phyloP scores from a whole-genome alignment of 2,113 vertebrate species.

The Lophura nycthemera region DNA sequence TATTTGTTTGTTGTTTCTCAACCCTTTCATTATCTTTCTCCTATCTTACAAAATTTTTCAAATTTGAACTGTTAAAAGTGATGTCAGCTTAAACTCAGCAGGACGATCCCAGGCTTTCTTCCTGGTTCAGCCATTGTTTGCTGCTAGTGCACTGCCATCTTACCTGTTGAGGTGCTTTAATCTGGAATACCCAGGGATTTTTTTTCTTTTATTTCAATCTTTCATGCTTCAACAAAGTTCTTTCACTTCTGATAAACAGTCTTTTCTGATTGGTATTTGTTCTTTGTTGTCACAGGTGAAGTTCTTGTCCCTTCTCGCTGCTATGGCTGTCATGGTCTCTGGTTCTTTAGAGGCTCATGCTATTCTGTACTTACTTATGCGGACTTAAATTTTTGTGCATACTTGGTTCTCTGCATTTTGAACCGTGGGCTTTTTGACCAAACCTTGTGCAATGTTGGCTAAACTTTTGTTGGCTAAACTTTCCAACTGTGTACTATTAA shows the following conservation, averaged over 20 bases:
- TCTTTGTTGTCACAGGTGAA: neutral
- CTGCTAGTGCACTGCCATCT: neutral
- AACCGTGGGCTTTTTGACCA: neutral
- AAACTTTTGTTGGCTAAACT: rapidly evolving
- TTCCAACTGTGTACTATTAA: neutral
- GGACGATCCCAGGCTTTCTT: neutral
- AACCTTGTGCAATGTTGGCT: neutral
- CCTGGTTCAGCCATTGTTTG: neutral
- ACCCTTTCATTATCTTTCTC: neutral
- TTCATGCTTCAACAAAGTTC: rapidly evolving
- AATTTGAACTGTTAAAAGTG: neutral
- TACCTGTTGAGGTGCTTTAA: neutral
- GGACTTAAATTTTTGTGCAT: neutral
- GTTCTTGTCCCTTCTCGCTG: neutral
- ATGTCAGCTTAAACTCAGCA: neutral
- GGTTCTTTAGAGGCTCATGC: neutral
- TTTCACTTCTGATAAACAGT: neutral
- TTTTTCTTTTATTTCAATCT: neutral
- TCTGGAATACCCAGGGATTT: neutral
- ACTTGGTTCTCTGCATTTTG: neutral
- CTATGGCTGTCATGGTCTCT: neutral
- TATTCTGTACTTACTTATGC: neutral
- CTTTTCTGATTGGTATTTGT: neutral
- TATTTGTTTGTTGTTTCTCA: rapidly evolving
- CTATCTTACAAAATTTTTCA: neutral